A percentile compares a stretch with the other conserved stretches of the same genome.
Evolutionary conservation across 2,888 invertebrate species (phyloP).

Genomic region (Lycophotia porphyrea): DNA sequence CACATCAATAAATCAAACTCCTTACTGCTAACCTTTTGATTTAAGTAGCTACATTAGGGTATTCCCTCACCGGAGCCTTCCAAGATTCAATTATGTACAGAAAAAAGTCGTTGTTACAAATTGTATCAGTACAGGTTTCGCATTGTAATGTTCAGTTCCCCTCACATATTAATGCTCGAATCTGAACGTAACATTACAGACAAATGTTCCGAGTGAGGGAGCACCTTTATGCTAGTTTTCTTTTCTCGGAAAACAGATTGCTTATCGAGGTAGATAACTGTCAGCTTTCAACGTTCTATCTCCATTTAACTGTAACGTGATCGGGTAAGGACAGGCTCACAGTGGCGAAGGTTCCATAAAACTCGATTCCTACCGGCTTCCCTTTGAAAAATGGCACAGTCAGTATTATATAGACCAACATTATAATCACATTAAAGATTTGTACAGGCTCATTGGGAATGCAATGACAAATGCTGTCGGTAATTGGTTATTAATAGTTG

Average conservation of each 20-base stretch:
- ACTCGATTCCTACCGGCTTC: no score
- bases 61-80: background rate
- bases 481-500: background rate
- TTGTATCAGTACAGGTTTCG: background rate
- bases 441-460: background rate
- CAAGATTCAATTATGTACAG: background rate
- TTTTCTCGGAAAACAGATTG: background rate
- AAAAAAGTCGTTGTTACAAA: background rate
- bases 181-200: background rate
- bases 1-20: conserved; percentile 8
- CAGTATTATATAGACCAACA: no score
- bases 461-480: background rate
- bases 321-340: background rate
- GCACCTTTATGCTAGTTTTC: background rate
- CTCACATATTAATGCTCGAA: background rate
- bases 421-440: no score
- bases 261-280: background rate
- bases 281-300: background rate
- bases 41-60: background rate
- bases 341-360: no score
- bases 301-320: background rate
- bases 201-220: background rate
- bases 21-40: background rate
- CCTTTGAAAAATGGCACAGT: no score
- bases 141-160: background rate